Evolutionary conservation across 1,140 invertebrate genomes (phyloP).

Genomic region (Rhopalosiphum padi): DNA sequence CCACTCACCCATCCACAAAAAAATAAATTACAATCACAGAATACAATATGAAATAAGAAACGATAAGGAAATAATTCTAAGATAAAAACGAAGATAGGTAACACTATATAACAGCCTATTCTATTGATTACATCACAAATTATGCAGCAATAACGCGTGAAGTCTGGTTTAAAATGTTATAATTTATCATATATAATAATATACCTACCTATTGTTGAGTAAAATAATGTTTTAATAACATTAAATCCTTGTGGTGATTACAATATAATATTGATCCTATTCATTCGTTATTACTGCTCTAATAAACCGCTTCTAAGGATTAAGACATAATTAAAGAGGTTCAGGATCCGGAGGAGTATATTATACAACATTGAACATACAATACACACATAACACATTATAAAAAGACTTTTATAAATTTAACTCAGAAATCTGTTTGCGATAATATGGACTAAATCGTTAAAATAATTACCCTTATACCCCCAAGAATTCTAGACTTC

Average conservation of each 20-base stretch:
- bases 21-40: neutral
- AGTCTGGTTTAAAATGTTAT: neutral
- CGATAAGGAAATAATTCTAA: neutral
- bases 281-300: neutral
- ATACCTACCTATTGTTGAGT: too few species aligned
- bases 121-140: neutral
- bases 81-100: neutral
- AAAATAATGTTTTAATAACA: neutral
- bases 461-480: too few species aligned
- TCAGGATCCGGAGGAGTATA: neutral
- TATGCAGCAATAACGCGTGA: neutral
- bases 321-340: neutral
- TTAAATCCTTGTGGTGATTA: neutral
- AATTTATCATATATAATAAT: neutral
- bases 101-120: neutral
- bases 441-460: too few species aligned
- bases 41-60: neutral
- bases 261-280: neutral
- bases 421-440: too few species aligned
- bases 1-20: neutral
- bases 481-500: too few species aligned
- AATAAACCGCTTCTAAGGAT: neutral
- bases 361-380: neutral
- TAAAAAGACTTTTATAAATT: too few species aligned
- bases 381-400: too few species aligned